Base-by-base conservation (phyloP, 2,113 vertebrate species). In the Catharus fuscescens region DNA sequence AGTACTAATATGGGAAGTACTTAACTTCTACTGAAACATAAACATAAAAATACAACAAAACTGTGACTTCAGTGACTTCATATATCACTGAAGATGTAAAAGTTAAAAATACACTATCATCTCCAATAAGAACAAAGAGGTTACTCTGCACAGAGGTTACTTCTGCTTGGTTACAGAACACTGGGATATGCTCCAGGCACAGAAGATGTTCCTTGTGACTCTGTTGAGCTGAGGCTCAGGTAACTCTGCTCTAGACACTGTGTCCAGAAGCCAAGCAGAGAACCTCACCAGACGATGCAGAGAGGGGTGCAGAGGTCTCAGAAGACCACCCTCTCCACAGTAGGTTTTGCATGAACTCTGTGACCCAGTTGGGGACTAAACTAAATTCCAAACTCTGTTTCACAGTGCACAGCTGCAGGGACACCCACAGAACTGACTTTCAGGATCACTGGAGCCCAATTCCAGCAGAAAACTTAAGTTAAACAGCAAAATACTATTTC, bases 121-220 rank as follows among this genome's bases (percentile, higher is more conserved):
- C 20, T 67, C 19, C 34, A 69, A 53, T 10, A 71, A 74, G 42
- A 50, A 78, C 34, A 44, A 70, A 82, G 31, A 71, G 16, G 40
- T 42, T 44, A 47, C 9, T 86, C 17, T 65, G 79, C 45, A 54
- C 31, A 40, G 31, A 10, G 57, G 69, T 91, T 44, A 18, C 28
- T 65, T 64, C 71, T 62, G 36, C 54, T 80, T n/a, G 17, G 36
- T 50, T 59, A 44, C 10, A 48, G 57, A 59, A 9, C 69, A 24
- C 42, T 69, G 66, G 59, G 45, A 57, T 19, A 10, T 4, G 8
- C n/a, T 40, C 1, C 0, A 3, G 14, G 24, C 44, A 29, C 21
- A 65, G 56, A 71, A 71, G 60, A 42, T 2, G 6, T 19, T 90
- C 36, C 57, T 42, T 0, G 5, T 34, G 54, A 25, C 59, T 91